phyloP scores from a whole-genome alignment of 2,888 invertebrate species.

The Drosophila formosana region DNA sequence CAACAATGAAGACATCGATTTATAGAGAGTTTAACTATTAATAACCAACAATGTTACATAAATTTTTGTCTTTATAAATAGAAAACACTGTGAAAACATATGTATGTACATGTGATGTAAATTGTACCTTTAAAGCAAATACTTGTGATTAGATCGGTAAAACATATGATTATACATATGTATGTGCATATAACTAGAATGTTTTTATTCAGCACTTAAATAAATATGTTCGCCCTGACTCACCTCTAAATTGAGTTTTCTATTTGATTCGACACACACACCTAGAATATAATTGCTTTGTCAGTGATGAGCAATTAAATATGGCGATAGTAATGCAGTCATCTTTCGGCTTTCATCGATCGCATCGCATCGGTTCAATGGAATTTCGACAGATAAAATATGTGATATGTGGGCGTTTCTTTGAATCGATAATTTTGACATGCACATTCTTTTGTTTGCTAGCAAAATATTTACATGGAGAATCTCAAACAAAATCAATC shows the following conservation, averaged over 20 bases:
- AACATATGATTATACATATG: no score
- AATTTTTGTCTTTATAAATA: neutral
- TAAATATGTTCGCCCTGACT: neutral
- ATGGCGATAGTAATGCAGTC: neutral
- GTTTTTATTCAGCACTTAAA: neutral
- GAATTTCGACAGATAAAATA: neutral
- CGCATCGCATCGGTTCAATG: neutral
- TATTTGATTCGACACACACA: neutral
- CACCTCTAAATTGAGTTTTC: neutral
- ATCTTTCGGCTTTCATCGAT: neutral
- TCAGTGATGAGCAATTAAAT: constrained; percentile 14
- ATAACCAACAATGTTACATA: neutral
- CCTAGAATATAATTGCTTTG: constrained; percentile 14
- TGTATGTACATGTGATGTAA: neutral
- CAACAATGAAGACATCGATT: neutral
- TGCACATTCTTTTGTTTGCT: constrained; percentile 36
- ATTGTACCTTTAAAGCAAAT: neutral
- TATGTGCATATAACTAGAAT: constrained; percentile 1
- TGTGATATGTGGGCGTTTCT: neutral
- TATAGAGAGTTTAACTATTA: neutral
- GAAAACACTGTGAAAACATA: neutral
- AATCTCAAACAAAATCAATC: constrained; percentile 46
- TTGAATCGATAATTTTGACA: constrained; percentile 25
- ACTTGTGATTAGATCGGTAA: no score
- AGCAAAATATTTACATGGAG: constrained; percentile 38